These are phyloP conservation scores for Penaeus indicus DNA, from an alignment of 1,140 invertebrate species.

Conservation along the genomic window DNA sequence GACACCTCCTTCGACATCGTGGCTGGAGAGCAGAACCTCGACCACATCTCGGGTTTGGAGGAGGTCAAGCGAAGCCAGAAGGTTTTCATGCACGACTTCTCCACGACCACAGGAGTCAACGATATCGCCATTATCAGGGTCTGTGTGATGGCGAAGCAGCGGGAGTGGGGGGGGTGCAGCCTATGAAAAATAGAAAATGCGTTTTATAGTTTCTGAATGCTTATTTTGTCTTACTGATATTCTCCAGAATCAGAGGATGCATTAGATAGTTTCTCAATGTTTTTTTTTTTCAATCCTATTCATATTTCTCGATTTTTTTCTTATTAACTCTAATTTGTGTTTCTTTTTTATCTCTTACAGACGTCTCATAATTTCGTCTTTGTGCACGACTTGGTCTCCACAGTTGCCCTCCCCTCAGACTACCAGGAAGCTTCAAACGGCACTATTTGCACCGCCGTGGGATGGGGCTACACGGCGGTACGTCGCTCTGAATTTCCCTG, in stretches of 20 bases:
- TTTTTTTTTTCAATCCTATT: no score
- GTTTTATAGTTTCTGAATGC: no score
- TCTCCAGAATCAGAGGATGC: no score
- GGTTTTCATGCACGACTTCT: conserved; percentile 13
- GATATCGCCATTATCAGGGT: conserved; percentile 18
- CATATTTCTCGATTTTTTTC: no score
- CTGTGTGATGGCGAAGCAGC: no score
- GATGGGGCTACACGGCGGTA: no score
- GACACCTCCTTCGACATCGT: conserved; percentile 25
- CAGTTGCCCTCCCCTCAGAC: conserved; percentile 1
- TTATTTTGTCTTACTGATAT: no score
- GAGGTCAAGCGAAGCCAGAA: neutral
- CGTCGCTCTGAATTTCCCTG: neutral
- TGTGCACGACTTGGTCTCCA: neutral
- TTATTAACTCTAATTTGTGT: no score
- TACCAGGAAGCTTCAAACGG: conserved; percentile 25
- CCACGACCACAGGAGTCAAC: conserved; percentile 34
- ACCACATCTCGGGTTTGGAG: conserved; percentile 11
- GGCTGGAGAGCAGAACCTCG: conserved; percentile 31
- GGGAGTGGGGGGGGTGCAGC: no score
- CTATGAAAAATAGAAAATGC: no score
- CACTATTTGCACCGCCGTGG: conserved; percentile 18
- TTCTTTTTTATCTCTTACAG: neutral
- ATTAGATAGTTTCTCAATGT: no score
- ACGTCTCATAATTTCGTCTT: neutral